Evolutionary conservation across 2,113 vertebrate species (phyloP), one percentile per base, ranked within the genome.

Genomic region (Penelope pileata): DNA sequence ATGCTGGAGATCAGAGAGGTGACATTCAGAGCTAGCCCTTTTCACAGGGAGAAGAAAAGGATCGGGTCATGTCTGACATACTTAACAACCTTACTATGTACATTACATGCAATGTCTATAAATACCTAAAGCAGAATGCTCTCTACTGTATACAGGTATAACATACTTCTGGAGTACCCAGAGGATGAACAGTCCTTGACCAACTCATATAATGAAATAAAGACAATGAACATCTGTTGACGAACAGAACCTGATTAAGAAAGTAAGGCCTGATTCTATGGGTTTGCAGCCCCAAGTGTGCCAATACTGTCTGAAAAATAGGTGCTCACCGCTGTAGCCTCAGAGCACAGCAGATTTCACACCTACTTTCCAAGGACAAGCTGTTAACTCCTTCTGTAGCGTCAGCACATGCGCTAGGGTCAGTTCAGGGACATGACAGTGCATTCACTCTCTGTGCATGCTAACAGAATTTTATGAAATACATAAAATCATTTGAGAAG

Each of bases 241-340:
- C 89, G 77, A 95, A 92, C 63, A 93, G 97, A 97, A 97, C 67
- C 67, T 90, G 96, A 94, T 97, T 64, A 70, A 91, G 92, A 97
- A 98, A 96, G 95, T 92, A 98, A 98, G 98, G 98, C 98, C 98
- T 96, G 97, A 88, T 94, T 95, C 86, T 91, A 93, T 56, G 78
- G 63, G 32, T 6, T 5, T 77, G 96, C 96, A 97, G 97, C 94
- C 96, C 79, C 60, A 50, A 77, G 62, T 30, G 81, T 91, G 92
- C 84, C 81, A 81, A 74, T 6, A 38, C 74, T 3, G 64, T 32
- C 1, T 66, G 2, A 81, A 45, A 64, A 93, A 67, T 21, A 10
- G 23, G 4, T 58, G 48, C 91, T n/a, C 42, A 38, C 56, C 22
- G 42, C 74, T 29, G 72, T 88, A 64, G 84, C 54, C 63, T 36